Evolutionary conservation across 2,888 invertebrate species (phyloP).

Genomic region (Piscicola geometra): DNA sequence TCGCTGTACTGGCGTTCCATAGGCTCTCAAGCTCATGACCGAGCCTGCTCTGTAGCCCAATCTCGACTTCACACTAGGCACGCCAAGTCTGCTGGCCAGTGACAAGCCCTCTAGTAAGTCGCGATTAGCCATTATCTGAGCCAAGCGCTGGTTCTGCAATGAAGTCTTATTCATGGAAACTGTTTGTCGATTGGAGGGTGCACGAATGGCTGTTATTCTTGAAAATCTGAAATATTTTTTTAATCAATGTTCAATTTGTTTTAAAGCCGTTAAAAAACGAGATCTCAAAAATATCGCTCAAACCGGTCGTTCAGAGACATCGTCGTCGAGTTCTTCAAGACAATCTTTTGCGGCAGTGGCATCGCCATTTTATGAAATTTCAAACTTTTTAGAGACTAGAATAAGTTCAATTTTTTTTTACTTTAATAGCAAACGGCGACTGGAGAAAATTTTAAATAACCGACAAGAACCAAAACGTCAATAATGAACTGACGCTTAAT

Average conservation of each 20-base stretch:
- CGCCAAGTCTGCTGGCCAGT: neutral
- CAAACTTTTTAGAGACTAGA: too few relatives aligned
- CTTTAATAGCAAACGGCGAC: too few relatives aligned
- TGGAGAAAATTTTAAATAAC: too few relatives aligned
- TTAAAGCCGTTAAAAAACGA: too few relatives aligned
- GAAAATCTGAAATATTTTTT: neutral
- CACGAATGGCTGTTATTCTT: neutral
- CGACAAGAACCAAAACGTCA: too few relatives aligned
- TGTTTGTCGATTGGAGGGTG: constrained; percentile 5
- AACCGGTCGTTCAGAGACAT: constrained; percentile 36
- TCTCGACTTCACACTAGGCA: neutral
- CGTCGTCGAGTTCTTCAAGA: constrained; percentile 35
- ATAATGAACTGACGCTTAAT: too few relatives aligned
- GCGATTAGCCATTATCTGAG: neutral
- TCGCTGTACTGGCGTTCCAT: neutral
- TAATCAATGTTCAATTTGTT: neutral
- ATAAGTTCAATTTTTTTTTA: neutral
- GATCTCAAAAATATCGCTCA: neutral
- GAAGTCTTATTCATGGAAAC: neutral
- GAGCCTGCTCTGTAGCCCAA: neutral
- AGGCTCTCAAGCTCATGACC: neutral
- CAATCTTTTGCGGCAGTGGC: constrained; percentile 37
- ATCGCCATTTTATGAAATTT: constrained; percentile 38
- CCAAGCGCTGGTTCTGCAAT: constrained; percentile 12
- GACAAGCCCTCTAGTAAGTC: neutral